Conservation (phyloP, 2,797 vertebrate genomes). For the Xenentodon cancila region DNA sequence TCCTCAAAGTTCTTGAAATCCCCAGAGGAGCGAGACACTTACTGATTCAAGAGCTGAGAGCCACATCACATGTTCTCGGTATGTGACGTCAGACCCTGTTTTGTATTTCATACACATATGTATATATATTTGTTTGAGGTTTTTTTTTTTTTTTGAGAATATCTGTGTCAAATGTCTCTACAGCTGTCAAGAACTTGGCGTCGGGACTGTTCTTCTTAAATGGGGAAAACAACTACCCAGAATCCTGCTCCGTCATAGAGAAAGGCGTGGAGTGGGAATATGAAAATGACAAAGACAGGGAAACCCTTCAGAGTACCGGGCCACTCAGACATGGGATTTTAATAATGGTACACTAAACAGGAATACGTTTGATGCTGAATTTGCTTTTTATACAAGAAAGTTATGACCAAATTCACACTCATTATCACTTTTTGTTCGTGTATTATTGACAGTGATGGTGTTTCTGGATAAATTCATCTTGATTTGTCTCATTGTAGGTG, state of each 20-base stretch:
- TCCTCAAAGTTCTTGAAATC: slow-evolving; percentile 95
- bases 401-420: background rate
- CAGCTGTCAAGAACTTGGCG: slow-evolving; percentile 93
- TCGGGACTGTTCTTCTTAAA: slow-evolving; percentile 92
- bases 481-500: slow-evolving; percentile 77
- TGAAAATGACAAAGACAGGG: slow-evolving; percentile 89
- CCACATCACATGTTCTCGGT: slow-evolving; percentile 90
- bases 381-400: background rate
- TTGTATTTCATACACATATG: background rate
- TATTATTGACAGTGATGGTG: background rate
- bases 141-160: background rate
- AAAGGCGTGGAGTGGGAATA: slow-evolving; percentile 98
- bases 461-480: background rate
- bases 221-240: slow-evolving; percentile 86
- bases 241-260: slow-evolving; percentile 89
- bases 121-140: background rate
- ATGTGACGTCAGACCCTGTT: slow-evolving; percentile 42
- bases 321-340: slow-evolving; percentile 88
- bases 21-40: slow-evolving; percentile 94
- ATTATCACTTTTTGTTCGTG: background rate
- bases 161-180: slow-evolving; percentile 7
- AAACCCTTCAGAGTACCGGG: slow-evolving; percentile 93
- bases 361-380: background rate
- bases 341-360: slow-evolving; percentile 84
- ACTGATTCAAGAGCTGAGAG: slow-evolving; percentile 91